Percentiles rank a stretch among this genome's conserved stretches.
These are phyloP conservation scores for Bradypodion pumilum DNA, from an alignment of 2,797 vertebrate species.

Conservation along the genomic window DNA sequence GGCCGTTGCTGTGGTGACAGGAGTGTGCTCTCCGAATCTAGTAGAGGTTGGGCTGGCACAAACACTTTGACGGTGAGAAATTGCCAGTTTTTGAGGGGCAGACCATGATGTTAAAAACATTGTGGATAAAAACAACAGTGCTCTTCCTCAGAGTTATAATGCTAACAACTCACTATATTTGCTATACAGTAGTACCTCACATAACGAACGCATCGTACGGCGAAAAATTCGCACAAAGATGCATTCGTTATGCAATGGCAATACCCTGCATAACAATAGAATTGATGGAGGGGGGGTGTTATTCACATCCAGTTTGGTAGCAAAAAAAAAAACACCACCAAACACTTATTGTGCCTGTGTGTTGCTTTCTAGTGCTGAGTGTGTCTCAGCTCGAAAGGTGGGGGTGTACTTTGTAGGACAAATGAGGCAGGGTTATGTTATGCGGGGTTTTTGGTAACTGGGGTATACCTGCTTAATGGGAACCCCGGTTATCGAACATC, in stretches of 20 bases:
- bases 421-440: too few relatives aligned
- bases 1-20: constrained; percentile 70
- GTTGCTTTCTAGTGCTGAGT: not conserved
- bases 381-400: constrained; percentile 23
- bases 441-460: too few relatives aligned
- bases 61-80: constrained; percentile 36
- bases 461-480: too few relatives aligned
- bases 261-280: too few relatives aligned
- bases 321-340: too few relatives aligned
- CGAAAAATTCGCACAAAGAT: too few relatives aligned
- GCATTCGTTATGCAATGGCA: too few relatives aligned
- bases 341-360: too few relatives aligned
- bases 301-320: constrained; percentile 5
- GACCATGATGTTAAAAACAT: too few relatives aligned
- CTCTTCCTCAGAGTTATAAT: not conserved
- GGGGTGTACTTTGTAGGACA: constrained; percentile 39
- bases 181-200: not conserved
- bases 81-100: not conserved
- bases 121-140: not conserved
- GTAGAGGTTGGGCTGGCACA: constrained; percentile 34
- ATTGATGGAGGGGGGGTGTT: too few relatives aligned
- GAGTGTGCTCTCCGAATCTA: constrained; percentile 7
- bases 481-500: too few relatives aligned
- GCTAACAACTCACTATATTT: not conserved
- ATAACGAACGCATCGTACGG: too few relatives aligned